Evolutionary conservation across 2,113 vertebrate species (phyloP).

Genomic region (Mastomys coucha): DNA sequence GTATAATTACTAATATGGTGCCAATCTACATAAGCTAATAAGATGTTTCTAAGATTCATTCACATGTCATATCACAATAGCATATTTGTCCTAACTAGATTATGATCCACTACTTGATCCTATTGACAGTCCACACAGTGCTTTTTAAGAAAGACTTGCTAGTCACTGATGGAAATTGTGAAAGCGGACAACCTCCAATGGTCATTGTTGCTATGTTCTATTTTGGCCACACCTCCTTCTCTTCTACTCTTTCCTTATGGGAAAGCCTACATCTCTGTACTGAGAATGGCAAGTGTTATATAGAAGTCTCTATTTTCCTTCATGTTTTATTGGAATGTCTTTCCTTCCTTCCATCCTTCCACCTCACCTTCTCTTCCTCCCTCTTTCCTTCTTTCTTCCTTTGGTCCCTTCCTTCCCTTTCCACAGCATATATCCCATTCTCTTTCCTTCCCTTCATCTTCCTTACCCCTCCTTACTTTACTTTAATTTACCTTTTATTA

Average conservation of each 20-base stretch:
- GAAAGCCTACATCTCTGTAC: neutral
- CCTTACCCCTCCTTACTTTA: neutral
- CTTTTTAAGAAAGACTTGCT: neutral
- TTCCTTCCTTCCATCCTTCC: neutral
- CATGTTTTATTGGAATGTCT: neutral
- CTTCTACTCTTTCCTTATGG: accelerated
- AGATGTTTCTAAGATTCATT: neutral
- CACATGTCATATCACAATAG: neutral
- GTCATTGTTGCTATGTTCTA: neutral
- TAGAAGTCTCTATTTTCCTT: neutral
- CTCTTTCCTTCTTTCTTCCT: neutral
- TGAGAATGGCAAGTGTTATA: neutral
- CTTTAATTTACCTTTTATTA: neutral
- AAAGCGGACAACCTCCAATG: too few species aligned
- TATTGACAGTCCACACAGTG: neutral
- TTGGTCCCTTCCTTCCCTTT: neutral
- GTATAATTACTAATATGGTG: neutral
- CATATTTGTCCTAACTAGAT: neutral
- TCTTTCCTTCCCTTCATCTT: neutral
- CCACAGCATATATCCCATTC: neutral
- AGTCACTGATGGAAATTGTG: too few species aligned
- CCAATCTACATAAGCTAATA: neutral
- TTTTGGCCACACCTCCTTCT: neutral
- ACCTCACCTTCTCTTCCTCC: neutral
- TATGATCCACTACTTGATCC: neutral